A percentile compares a stretch with the other conserved stretches of the same genome.
phyloP scores from a whole-genome alignment of 2,797 vertebrate species.

The Sarcophilus harrisii region DNA sequence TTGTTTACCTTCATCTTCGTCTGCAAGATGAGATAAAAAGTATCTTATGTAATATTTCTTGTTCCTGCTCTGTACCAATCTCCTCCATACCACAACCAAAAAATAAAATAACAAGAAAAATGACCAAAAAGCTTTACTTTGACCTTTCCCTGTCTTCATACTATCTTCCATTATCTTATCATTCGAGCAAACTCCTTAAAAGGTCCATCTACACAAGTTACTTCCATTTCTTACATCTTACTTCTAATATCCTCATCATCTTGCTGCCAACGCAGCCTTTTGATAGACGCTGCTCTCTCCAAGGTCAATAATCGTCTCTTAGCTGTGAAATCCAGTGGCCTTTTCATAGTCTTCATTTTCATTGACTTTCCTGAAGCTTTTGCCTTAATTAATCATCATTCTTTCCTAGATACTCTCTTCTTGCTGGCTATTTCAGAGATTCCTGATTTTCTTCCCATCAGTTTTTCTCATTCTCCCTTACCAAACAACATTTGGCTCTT shows the following conservation, averaged over 20 bases:
- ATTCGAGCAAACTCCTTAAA: not conserved
- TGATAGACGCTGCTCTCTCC: not conserved
- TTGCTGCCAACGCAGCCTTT: not conserved
- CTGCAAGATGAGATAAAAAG: not conserved
- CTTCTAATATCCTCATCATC: not conserved
- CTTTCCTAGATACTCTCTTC: not conserved
- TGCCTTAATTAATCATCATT: not conserved
- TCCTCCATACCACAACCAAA: constrained; percentile 1
- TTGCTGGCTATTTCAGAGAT: not conserved
- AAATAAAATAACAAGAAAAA: not conserved
- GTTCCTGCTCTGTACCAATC: not conserved
- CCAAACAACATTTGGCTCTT: not conserved
- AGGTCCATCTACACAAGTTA: not conserved
- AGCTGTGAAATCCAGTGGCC: not conserved
- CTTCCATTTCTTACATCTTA: not conserved
- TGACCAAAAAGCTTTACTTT: not conserved
- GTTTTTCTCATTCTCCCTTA: not conserved
- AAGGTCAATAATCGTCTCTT: not conserved
- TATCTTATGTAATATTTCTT: not conserved
- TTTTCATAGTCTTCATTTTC: not conserved
- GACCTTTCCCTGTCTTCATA: not conserved
- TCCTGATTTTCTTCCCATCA: not conserved
- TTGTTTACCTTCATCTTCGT: not conserved
- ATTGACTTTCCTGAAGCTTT: not conserved
- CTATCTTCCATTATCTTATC: not conserved